Evolutionary conservation across 1,140 invertebrate genomes (phyloP).

Genomic region (Trachymyrmex cornetzi): DNA sequence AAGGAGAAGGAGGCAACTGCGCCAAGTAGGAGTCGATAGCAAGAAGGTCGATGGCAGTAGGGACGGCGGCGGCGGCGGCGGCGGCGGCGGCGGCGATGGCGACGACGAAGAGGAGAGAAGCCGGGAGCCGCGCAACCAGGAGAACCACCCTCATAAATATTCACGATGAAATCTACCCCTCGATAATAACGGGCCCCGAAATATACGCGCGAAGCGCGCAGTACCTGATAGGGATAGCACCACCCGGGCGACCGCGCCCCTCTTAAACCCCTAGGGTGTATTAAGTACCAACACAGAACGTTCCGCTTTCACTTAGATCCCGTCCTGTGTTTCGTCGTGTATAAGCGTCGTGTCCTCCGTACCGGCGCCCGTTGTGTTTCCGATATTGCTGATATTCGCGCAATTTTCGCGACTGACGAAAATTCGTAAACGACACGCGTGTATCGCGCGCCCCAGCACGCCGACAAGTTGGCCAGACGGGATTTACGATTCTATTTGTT

Average conservation of each 20-base stretch:
- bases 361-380: background rate
- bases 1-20: constrained; percentile 46
- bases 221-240: constrained; percentile 75
- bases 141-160: constrained; percentile 84
- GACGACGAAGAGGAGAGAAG: constrained; percentile 41
- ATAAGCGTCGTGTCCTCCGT: background rate
- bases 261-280: constrained; percentile 63
- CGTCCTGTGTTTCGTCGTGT: background rate
- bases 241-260: constrained; percentile 59
- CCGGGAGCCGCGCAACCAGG: constrained; percentile 67
- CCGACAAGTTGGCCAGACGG: constrained; percentile 8
- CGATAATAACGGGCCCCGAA: constrained; percentile 85
- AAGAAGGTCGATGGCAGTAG: constrained; percentile 57
- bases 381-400: constrained; percentile 26
- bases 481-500: constrained; percentile 65
- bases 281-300: constrained; percentile 53
- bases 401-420: background rate
- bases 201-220: constrained; percentile 78
- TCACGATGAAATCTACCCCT: constrained; percentile 86
- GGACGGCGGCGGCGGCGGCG: background rate
- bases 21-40: constrained; percentile 71
- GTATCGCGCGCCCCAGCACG: background rate
- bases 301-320: constrained; percentile 56
- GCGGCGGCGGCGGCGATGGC: background rate
- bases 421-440: background rate